These are phyloP conservation scores for Glaucomys volans DNA, from an alignment of 2,113 vertebrate species.

Conservation along the genomic window DNA sequence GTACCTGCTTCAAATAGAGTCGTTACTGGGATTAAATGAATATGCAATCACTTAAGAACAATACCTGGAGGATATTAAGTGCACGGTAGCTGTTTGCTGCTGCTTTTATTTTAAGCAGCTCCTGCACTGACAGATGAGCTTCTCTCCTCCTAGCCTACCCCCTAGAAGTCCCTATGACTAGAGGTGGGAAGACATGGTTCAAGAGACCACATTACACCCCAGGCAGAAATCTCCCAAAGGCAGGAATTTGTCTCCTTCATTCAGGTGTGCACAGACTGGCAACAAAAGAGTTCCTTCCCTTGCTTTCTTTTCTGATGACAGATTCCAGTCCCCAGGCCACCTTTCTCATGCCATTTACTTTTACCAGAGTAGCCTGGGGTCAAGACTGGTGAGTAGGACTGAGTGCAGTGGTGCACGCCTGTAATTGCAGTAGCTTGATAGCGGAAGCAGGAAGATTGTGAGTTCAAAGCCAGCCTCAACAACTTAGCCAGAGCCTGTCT, in stretches of 20 bases:
- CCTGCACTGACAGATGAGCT: neutral
- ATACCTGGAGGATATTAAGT: neutral
- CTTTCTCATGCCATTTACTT: neutral
- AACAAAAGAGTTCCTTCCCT: neutral
- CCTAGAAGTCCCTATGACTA: neutral
- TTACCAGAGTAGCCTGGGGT: no score
- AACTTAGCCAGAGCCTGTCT: no score
- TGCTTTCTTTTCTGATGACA: neutral
- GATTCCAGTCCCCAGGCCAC: neutral
- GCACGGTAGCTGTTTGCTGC: neutral
- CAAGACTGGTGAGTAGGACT: neutral
- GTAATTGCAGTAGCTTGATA: no score
- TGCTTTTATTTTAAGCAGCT: neutral
- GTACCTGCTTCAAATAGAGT: neutral
- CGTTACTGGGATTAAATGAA: neutral
- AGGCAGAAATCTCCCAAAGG: neutral
- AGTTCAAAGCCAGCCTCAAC: no score
- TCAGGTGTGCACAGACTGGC: neutral
- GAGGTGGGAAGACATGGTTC: neutral
- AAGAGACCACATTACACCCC: neutral
- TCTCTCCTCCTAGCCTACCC: neutral
- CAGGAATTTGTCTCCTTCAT: neutral
- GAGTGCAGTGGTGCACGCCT: no score
- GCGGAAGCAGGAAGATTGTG: no score
- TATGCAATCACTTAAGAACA: neutral